Base-by-base conservation (phyloP, 1,140 invertebrate genomes). In the Plectus sambesii region DNA sequence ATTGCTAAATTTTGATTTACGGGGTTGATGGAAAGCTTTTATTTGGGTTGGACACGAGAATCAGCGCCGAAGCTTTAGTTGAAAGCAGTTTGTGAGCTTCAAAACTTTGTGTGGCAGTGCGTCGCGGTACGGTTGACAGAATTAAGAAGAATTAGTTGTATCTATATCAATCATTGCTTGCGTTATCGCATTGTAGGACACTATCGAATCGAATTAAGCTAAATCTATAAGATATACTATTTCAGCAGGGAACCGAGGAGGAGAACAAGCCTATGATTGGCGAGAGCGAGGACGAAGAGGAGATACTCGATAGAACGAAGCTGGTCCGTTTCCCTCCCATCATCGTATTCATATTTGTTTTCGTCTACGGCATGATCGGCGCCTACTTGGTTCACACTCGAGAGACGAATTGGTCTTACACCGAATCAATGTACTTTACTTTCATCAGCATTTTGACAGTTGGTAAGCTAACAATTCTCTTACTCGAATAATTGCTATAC, bases 381-480 rank as follows among this genome's bases (percentile, higher is more conserved):
- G 64, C 64, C 8, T 63, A 22, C 19, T 37, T 63, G 9, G 56
- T 66, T 44, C 45, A 64, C 23, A 42, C 35, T 20, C 44, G 43
- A 17, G 57, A 68, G 25, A 50, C 61, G 25, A 42, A 55, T 26
- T 67, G 64, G 64, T 53, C 55, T n/a, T 67, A 67, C 51, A 42
- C 60, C 2, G 64, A 67, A 36, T 43, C 60, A 1, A 38, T 68
- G 12, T 67, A 67, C 42, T 67, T 66, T 19, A 67, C 62, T 22
- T 67, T 67, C 45, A 67, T 67, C 24, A 53, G 48, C 41, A 67
- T 67, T 52, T 44, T 67, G 20, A 67, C 64, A 15, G 64, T 67
- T 38, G 63, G 63, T 67, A 29, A 24, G 58, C 24, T 45, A 8
- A 12, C 12, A 12, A 42, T 12, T 30, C 42, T 41, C 15, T 3